Conservation (phyloP, 2,113 vertebrate genomes). For the Notarius lentiginosus region DNA sequence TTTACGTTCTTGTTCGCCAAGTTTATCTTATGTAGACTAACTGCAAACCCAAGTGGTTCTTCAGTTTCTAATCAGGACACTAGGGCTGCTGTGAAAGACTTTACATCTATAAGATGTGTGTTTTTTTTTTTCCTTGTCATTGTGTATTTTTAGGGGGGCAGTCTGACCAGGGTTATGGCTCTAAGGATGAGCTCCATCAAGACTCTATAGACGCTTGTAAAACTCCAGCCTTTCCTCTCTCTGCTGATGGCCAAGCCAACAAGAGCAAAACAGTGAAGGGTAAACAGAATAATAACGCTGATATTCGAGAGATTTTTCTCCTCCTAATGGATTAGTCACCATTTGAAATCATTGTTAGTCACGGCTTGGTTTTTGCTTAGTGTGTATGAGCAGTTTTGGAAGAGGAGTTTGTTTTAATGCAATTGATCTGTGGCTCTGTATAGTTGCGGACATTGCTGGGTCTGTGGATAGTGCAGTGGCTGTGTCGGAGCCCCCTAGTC, state of each 20-base stretch:
- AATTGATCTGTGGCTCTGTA: not conserved
- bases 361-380: not conserved
- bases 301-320: not conserved
- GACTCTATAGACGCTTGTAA: constrained; percentile 68
- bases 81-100: not conserved
- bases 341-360: not conserved
- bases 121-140: not conserved
- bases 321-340: not conserved
- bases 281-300: constrained; percentile 66
- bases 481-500: constrained; percentile 64
- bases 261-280: constrained; percentile 48
- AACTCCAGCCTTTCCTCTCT: constrained; percentile 25
- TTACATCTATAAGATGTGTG: not conserved
- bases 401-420: not conserved
- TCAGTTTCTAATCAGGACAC: not conserved
- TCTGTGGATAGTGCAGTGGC: constrained; percentile 69
- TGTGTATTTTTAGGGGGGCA: constrained; percentile 69
- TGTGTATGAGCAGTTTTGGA: not conserved
- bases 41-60: not conserved
- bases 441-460: constrained; percentile 62
- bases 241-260: constrained; percentile 53
- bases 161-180: constrained; percentile 87
- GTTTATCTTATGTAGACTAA: not conserved
- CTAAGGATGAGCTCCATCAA: constrained; percentile 86
- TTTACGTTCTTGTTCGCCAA: not conserved